Evolutionary conservation across 2,888 invertebrate species (phyloP).

Genomic region (Seladonia tumulorum): DNA sequence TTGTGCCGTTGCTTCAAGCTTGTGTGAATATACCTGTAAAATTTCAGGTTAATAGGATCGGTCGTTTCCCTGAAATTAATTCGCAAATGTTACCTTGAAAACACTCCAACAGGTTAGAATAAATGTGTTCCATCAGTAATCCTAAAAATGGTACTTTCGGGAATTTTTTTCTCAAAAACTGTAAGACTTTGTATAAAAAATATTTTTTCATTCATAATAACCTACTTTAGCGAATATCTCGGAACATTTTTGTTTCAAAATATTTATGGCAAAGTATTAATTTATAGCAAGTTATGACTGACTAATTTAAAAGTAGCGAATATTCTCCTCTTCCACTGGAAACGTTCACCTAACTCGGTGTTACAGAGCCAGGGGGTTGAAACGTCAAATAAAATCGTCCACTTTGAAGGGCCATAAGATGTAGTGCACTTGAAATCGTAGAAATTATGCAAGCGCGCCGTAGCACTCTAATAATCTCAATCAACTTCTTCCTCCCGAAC

Average conservation of each 20-base stretch:
- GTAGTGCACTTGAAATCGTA: background rate
- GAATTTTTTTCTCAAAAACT: background rate
- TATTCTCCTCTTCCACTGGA: background rate
- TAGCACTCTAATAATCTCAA: background rate
- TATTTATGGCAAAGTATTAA: too few relatives aligned
- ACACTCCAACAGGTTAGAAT: background rate
- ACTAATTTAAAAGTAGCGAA: background rate
- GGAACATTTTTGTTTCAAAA: too few relatives aligned
- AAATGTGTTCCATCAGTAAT: background rate
- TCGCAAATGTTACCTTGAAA: background rate
- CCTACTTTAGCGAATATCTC: background rate
- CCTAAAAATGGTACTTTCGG: background rate
- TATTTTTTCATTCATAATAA: background rate
- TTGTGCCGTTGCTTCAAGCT: background rate
- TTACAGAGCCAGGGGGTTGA: background rate
- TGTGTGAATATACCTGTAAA: background rate
- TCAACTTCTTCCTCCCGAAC: background rate
- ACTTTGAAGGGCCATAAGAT: background rate
- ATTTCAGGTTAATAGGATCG: background rate
- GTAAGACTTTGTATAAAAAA: background rate
- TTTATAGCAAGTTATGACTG: too few relatives aligned
- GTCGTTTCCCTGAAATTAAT: background rate
- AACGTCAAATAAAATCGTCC: background rate
- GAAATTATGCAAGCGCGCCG: background rate
- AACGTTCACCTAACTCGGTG: too few relatives aligned